phyloP scores from a whole-genome alignment of 1,140 invertebrate species.

The Drosophila oshimai region DNA sequence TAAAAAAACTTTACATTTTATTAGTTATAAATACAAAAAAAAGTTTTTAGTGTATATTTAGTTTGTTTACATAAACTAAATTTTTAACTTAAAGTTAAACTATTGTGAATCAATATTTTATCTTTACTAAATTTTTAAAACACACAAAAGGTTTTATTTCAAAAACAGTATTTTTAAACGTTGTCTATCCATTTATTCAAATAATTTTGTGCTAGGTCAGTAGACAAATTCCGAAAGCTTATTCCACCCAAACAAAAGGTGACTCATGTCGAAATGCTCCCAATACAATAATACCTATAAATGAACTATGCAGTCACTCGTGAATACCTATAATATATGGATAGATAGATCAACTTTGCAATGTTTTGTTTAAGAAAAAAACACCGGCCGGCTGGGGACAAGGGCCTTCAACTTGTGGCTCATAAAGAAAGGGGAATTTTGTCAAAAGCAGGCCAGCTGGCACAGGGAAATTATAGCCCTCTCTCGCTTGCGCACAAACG shows the following conservation, averaged over 20 bases:
- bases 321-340: neutral
- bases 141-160: too few relatives aligned
- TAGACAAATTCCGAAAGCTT: neutral
- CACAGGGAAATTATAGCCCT: neutral
- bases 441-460: slow-evolving; percentile 7
- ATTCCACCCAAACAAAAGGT: neutral
- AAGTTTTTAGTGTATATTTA: too few relatives aligned
- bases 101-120: too few relatives aligned
- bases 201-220: slow-evolving; percentile 37
- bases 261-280: neutral
- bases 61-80: too few relatives aligned
- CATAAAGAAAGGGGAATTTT: slow-evolving; percentile 21
- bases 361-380: slow-evolving; percentile 12
- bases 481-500: slow-evolving; percentile 4
- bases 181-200: neutral
- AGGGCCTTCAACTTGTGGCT: slow-evolving; percentile 23
- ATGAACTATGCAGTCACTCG: neutral
- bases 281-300: neutral
- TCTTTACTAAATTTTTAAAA: too few relatives aligned
- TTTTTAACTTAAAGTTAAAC: too few relatives aligned
- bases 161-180: neutral
- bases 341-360: neutral
- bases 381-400: slow-evolving; percentile 40
- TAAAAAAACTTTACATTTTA: too few relatives aligned
- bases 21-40: too few relatives aligned